Evolutionary conservation across 2,113 vertebrate species (phyloP).

Genomic region (Hydropotes inermis): DNA sequence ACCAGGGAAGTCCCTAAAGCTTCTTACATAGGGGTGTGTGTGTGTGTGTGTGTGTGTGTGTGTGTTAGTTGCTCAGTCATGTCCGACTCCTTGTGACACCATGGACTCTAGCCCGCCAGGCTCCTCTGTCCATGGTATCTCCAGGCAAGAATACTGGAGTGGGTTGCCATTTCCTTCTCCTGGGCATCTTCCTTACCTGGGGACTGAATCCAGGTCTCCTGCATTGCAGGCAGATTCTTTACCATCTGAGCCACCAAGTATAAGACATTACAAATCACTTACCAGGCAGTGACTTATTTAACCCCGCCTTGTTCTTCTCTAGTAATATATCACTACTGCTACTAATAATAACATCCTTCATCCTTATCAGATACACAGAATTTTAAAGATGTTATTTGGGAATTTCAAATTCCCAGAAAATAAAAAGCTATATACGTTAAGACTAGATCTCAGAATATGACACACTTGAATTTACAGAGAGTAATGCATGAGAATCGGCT

Average conservation of each 20-base stretch:
- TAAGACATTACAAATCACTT: background rate
- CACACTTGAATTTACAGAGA: background rate
- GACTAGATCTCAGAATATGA: background rate
- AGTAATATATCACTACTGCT: background rate
- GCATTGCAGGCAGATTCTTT: background rate
- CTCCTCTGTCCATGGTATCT: background rate
- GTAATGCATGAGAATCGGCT: background rate
- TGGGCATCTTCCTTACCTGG: background rate
- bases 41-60: background rate
- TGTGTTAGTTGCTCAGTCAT: background rate
- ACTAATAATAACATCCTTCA: background rate
- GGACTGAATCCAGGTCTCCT: background rate
- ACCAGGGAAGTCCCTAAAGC: background rate
- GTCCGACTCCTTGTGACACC: background rate
- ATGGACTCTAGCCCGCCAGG: background rate
- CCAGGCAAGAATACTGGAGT: background rate
- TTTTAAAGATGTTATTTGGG: background rate
- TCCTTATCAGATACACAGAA: background rate
- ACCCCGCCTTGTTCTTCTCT: background rate
- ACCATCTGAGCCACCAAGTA: background rate
- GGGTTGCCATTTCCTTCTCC: background rate
- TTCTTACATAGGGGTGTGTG: background rate
- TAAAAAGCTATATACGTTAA: background rate
- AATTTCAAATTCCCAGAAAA: constrained; percentile 21
- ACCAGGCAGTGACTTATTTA: background rate